Percentiles rank a stretch among this genome's conserved stretches.
Conservation (phyloP, 2,797 vertebrate genomes). For the Scolopax bukidnonensis region DNA sequence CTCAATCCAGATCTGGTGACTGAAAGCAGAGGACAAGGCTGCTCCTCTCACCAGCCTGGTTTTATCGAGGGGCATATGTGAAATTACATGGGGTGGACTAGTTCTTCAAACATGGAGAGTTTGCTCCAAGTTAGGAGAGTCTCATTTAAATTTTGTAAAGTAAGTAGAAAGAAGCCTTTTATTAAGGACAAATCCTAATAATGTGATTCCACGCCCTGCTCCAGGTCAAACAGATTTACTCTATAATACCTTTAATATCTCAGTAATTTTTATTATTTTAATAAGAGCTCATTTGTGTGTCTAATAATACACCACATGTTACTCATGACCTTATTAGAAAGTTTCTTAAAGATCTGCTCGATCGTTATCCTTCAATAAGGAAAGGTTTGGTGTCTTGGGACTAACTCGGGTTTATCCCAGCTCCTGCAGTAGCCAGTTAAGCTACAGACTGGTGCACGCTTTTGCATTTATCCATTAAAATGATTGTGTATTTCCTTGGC, state of each 20-base stretch:
- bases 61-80: neutral
- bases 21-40: neutral
- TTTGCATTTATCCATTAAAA: neutral
- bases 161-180: neutral
- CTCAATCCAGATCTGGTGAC: neutral
- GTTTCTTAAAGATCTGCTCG: neutral
- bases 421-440: neutral
- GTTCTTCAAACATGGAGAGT: neutral
- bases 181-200: neutral
- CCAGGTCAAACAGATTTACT: neutral
- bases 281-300: neutral
- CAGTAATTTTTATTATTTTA: conserved; percentile 15
- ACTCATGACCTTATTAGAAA: conserved; percentile 3
- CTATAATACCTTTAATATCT: neutral
- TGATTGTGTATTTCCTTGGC: neutral
- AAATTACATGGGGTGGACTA: rapidly evolving
- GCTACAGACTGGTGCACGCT: neutral
- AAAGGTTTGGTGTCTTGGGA: neutral
- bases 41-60: rapidly evolving
- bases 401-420: neutral
- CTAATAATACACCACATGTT: neutral
- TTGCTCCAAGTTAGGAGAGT: neutral
- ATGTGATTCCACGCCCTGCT: neutral
- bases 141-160: neutral
- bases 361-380: neutral